phyloP scores from a whole-genome alignment of 2,797 vertebrate species.

The Gadopsis bispinosus region DNA sequence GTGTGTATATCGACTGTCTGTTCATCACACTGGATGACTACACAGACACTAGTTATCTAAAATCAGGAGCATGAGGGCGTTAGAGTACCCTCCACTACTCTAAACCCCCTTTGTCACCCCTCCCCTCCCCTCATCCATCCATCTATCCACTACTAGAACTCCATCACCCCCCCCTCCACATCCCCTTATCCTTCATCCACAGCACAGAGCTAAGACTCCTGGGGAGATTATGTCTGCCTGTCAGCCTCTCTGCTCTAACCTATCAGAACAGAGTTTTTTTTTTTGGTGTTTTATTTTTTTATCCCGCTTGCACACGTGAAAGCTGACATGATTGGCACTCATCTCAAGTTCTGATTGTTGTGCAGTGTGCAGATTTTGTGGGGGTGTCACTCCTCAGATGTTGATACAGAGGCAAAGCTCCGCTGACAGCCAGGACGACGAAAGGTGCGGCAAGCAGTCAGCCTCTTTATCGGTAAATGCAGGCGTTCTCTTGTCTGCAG shows the following conservation, averaged over 20 bases:
- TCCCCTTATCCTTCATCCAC: constrained; percentile 67
- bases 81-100: constrained; percentile 39
- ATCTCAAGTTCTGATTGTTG: constrained; percentile 72
- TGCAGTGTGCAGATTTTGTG: constrained; percentile 59
- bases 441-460: constrained; percentile 33
- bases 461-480: constrained; percentile 62
- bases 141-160: constrained; percentile 48
- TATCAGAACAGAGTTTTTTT: constrained; percentile 59
- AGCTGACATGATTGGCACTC: constrained; percentile 76
- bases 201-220: constrained; percentile 64
- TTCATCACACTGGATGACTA: constrained; percentile 50
- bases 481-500: constrained; percentile 55
- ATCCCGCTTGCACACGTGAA: constrained; percentile 47
- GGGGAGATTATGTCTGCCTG: constrained; percentile 78
- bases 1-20: constrained; percentile 22
- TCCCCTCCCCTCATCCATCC: constrained; percentile 44
- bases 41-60: constrained; percentile 64
- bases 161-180: constrained; percentile 28
- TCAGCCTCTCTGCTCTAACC: constrained; percentile 68
- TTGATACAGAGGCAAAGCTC: constrained; percentile 55
- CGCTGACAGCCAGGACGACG: constrained; percentile 41
- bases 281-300: constrained; percentile 4
- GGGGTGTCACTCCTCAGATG: constrained; percentile 57
- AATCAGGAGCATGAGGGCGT: constrained; percentile 59
- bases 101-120: constrained; percentile 31